Percentiles rank a stretch among this genome's conserved stretches.
These are phyloP conservation scores for Bombus breviceps DNA, from an alignment of 1,140 invertebrate species.

Conservation along the genomic window DNA sequence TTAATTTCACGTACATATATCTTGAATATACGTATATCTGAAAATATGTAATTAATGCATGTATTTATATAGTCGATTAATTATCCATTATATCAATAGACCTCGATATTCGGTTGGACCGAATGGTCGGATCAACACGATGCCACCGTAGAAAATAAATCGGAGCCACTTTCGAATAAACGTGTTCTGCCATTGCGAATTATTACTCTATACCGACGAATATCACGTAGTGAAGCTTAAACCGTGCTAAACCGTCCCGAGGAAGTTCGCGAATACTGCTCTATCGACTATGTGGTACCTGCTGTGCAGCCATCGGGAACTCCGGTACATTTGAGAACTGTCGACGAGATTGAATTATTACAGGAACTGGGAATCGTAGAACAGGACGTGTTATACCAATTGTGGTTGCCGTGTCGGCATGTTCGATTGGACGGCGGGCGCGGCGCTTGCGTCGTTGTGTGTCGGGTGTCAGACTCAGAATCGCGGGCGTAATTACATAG, in stretches of 20 bases:
- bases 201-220: background rate
- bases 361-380: slow-evolving; percentile 20
- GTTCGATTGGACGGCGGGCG: slow-evolving; percentile 24
- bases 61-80: too few relatives aligned
- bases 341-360: slow-evolving; percentile 40
- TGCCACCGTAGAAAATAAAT: too few relatives aligned
- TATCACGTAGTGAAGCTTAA: background rate
- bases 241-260: background rate
- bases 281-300: background rate
- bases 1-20: too few relatives aligned
- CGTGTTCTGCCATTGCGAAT: background rate
- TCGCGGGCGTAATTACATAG: slow-evolving; percentile 39
- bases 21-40: too few relatives aligned
- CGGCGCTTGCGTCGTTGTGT: slow-evolving; percentile 8
- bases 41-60: too few relatives aligned
- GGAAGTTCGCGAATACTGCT: slow-evolving; percentile 38
- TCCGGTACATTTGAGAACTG: background rate
- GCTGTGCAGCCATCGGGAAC: background rate
- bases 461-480: slow-evolving; percentile 29
- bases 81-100: too few relatives aligned
- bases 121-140: too few relatives aligned
- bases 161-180: too few relatives aligned
- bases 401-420: slow-evolving; percentile 13
- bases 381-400: slow-evolving; percentile 25
- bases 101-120: too few relatives aligned